Base-by-base conservation (phyloP, 2,888 invertebrate genomes). In the Pyrgus malvae region DNA sequence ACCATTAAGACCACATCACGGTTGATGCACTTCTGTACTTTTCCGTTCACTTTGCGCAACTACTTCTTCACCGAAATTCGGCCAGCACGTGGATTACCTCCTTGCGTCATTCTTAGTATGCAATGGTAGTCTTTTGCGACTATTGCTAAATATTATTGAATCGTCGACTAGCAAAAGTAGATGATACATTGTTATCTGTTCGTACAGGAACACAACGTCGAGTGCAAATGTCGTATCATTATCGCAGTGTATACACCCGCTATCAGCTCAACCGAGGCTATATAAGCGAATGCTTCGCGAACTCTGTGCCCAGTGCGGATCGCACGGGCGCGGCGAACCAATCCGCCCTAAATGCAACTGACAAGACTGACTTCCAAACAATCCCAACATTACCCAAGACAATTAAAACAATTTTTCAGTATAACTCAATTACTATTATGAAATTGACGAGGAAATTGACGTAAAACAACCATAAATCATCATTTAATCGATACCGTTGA, bases 321-420 rank as follows among this genome's bases (percentile, higher is more conserved):
- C 69, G 89, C 69, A 78, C 86, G 84, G 87, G 86, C 84, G 83
- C 67, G n/a, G n/a, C n/a, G n/a, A n/a, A n/a, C n/a, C n/a, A n/a
- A n/a, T n/a, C n/a, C n/a, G n/a, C n/a, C 83, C 83, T 68, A 65
- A 60, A 67, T 11, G 29, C n/a, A 48, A 17, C 19, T 23, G 16
- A 29, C 69, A 35, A 12, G 12, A 23, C 23, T 17, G 31, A 33
- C 41, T 16, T 8, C 17, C 12, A 17, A 25, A 14, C 14, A 14
- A 7, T 33, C 14, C 12, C 6, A 6, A 14, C 16, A n/a, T n/a
- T n/a, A n/a, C n/a, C n/a, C n/a, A n/a, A n/a, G n/a, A n/a, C n/a
- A n/a, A n/a, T n/a, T n/a, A n/a, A n/a, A n/a, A n/a, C n/a, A n/a
- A n/a, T n/a, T n/a, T n/a, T n/a, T n/a, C n/a, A n/a, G n/a, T n/a